Conservation (phyloP, 2,888 invertebrate species). For the Cephus sareptanus region DNA sequence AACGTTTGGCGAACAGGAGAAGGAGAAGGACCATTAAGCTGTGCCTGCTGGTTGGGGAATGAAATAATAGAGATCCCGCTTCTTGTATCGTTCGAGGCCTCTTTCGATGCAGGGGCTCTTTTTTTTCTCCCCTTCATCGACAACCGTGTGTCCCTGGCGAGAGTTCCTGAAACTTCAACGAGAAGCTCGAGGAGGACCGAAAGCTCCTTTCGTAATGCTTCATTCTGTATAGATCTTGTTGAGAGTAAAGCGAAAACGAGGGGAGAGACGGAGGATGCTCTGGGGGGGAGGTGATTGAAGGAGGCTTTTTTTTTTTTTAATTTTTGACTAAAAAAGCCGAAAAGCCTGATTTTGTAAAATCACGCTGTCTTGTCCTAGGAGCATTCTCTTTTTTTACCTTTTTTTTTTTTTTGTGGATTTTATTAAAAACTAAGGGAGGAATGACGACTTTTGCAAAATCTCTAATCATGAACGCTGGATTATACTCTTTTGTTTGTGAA, state of each 20-base stretch:
- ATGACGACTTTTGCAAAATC: background rate
- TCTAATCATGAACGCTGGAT: background rate
- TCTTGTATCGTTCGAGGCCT: background rate
- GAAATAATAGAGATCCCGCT: background rate
- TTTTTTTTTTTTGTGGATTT: slow-evolving; percentile 19
- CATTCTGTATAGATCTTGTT: background rate
- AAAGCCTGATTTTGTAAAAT: background rate
- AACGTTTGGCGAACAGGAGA: background rate
- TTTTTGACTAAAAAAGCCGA: background rate
- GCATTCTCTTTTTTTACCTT: slow-evolving; percentile 1
- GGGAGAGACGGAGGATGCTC: background rate
- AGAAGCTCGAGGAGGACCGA: background rate
- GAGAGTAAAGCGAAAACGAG: background rate
- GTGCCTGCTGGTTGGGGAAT: background rate
- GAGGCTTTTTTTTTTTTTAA: background rate
- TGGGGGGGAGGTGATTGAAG: background rate
- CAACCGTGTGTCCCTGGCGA: background rate
- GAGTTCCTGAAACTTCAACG: background rate
- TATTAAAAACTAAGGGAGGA: background rate
- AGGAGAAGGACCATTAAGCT: background rate
- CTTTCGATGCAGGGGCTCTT: background rate
- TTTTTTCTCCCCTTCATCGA: background rate
- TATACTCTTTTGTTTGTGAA: background rate
- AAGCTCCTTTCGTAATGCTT: background rate
- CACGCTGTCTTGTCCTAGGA: background rate